Conservation (phyloP, 2,888 invertebrate genomes). For the Diarsia dahlii region DNA sequence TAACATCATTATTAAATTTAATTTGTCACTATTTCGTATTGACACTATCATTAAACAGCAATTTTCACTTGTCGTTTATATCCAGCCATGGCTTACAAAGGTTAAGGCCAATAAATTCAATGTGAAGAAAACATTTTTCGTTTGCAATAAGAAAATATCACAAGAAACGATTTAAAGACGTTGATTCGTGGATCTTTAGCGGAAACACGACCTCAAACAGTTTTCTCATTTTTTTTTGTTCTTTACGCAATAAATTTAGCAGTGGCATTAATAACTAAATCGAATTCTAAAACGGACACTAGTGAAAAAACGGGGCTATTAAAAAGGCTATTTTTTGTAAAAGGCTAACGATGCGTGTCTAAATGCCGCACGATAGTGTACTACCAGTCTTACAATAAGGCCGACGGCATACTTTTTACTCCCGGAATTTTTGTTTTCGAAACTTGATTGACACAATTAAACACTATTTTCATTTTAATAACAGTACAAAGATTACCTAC, state of each 20-base stretch:
- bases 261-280: slow-evolving; percentile 54
- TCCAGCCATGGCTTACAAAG: no score
- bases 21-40: no score
- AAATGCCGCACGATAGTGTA: slow-evolving; percentile 48
- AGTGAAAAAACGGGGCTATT: slow-evolving; percentile 41
- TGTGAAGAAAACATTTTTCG: slow-evolving; percentile 3
- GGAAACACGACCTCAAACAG: slow-evolving; percentile 11
- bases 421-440: not conserved
- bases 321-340: slow-evolving; percentile 45
- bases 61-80: no score
- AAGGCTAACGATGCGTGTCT: slow-evolving; percentile 55
- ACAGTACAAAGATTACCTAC: not conserved
- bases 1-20: no score
- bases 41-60: no score
- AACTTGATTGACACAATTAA: not conserved
- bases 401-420: slow-evolving; percentile 12
- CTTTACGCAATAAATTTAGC: slow-evolving; percentile 34
- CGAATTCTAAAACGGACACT: slow-evolving; percentile 47
- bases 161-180: slow-evolving; percentile 17
- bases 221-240: not conserved
- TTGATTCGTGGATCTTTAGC: slow-evolving; percentile 23
- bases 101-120: not conserved
- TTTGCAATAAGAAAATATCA: not conserved
- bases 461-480: not conserved
- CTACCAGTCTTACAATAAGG: slow-evolving; percentile 57